phyloP scores from a whole-genome alignment of 2,888 invertebrate species.

The Balanococcus diminutus region DNA sequence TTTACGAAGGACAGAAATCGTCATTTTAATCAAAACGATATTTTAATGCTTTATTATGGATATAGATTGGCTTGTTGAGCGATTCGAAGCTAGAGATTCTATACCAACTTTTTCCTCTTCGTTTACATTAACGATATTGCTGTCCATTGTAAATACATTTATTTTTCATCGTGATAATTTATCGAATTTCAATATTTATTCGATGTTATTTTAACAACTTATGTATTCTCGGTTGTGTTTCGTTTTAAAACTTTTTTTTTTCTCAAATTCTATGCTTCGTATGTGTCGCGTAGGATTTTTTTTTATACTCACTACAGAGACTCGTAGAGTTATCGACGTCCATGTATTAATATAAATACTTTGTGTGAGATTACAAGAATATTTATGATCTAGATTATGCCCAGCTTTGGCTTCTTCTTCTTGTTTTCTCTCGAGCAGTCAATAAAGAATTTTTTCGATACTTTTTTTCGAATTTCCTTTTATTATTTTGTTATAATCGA shows the following conservation, averaged over 20 bases:
- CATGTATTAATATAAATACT: not conserved
- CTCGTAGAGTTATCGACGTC: not conserved
- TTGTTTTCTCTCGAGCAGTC: not conserved
- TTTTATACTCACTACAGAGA: not conserved
- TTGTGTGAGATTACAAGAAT: not conserved
- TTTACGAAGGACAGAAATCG: not conserved
- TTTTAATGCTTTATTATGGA: slow-evolving; percentile 8
- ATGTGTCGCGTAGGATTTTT: not conserved
- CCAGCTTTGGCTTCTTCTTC: not conserved
- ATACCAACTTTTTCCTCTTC: not conserved
- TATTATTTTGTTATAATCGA: not conserved
- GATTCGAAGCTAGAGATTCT: not conserved
- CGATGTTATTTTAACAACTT: slow-evolving; percentile 3
- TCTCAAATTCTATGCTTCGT: not conserved
- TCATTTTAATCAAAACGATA: slow-evolving; percentile 6
- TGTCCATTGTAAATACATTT: slow-evolving; percentile 28
- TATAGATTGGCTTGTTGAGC: not conserved
- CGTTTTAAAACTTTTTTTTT: slow-evolving; percentile 1
- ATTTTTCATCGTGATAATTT: slow-evolving; percentile 26
- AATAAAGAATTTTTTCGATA: not conserved
- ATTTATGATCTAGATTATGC: not conserved
- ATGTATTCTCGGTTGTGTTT: slow-evolving; percentile 32
- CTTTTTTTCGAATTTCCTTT: not conserved
- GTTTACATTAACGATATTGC: not conserved
- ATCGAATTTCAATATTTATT: not conserved